These are phyloP conservation scores for Orchesellides sinensis DNA, from an alignment of 2,888 invertebrate species.

Conservation along the genomic window DNA sequence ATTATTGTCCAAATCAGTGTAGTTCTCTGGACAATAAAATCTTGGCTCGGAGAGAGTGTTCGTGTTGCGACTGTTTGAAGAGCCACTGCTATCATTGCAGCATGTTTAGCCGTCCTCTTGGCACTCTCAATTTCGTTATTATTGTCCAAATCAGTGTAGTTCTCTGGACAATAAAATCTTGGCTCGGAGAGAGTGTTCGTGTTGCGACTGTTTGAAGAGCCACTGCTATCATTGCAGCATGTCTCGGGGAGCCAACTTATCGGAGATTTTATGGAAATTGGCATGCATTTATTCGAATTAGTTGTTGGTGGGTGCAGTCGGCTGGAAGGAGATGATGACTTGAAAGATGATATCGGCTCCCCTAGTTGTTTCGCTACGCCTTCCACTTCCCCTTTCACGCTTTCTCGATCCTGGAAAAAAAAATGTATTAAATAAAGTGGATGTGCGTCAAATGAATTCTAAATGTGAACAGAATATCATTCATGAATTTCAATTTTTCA, in stretches of 20 bases:
- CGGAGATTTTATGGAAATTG: slow-evolving; percentile 68
- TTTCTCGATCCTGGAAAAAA: slow-evolving; percentile 54
- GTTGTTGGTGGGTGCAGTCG: slow-evolving; percentile 36
- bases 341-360: slow-evolving; percentile 59
- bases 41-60: slow-evolving; percentile 66
- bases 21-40: slow-evolving; percentile 61
- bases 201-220: slow-evolving; percentile 74
- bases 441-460: slow-evolving; percentile 12
- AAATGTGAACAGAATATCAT: not conserved
- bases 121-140: slow-evolving; percentile 63
- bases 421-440: slow-evolving; percentile 60
- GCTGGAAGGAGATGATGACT: slow-evolving; percentile 35
- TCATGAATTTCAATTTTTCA: slow-evolving; percentile 50
- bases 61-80: slow-evolving; percentile 75
- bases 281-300: slow-evolving; percentile 67
- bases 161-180: slow-evolving; percentile 62
- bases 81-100: slow-evolving; percentile 72
- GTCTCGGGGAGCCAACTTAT: slow-evolving; percentile 72
- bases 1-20: slow-evolving; percentile 15
- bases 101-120: slow-evolving; percentile 71
- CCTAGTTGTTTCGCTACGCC: slow-evolving; percentile 19
- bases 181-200: slow-evolving; percentile 70
- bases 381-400: slow-evolving; percentile 60
- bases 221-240: slow-evolving; percentile 73
- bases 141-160: slow-evolving; percentile 64